phyloP scores from a whole-genome alignment of 1,140 invertebrate species.

The Tenebrio molitor region DNA sequence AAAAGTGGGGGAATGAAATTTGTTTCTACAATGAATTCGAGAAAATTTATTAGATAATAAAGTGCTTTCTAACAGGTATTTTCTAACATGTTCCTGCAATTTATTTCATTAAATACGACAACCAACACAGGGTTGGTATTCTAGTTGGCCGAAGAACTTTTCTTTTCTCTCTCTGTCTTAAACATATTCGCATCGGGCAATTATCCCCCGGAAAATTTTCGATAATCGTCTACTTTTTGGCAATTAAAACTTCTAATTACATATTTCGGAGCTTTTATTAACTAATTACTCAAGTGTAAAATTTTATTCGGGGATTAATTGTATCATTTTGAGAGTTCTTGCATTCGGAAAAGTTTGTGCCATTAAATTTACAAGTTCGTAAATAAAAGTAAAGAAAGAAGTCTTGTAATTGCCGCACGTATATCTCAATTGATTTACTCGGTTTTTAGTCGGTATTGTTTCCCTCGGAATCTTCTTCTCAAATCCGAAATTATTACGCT shows the following conservation, averaged over 20 bases:
- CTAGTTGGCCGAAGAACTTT: neutral
- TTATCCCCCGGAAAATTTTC: constrained; percentile 13
- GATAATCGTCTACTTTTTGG: constrained; percentile 21
- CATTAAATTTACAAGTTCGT: constrained; percentile 26
- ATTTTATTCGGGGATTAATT: constrained; percentile 18
- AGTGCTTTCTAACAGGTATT: constrained; percentile 31
- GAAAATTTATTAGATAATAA: constrained; percentile 31
- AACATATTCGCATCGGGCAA: neutral
- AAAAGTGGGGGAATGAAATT: constrained; percentile 33
- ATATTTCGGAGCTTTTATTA: constrained; percentile 31
- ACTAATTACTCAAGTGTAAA: constrained; percentile 32
- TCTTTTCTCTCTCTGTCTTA: too few species aligned
- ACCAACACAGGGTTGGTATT: neutral
- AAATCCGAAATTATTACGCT: constrained; percentile 18
- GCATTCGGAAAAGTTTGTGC: neutral
- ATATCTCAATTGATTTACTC: constrained; percentile 5
- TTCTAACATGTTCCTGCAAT: constrained; percentile 32
- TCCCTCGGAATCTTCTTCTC: too few species aligned
- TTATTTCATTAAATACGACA: constrained; percentile 11
- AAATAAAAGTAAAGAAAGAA: constrained; percentile 27
- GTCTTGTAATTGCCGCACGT: constrained; percentile 23
- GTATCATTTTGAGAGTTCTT: neutral
- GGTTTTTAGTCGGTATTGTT: too few species aligned
- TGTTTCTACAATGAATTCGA: constrained; percentile 31
- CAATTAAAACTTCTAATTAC: constrained; percentile 37